Percentiles rank a stretch among this genome's conserved stretches.
Conservation (phyloP, 2,797 vertebrate genomes). For the Silurus lanzhouensis region DNA sequence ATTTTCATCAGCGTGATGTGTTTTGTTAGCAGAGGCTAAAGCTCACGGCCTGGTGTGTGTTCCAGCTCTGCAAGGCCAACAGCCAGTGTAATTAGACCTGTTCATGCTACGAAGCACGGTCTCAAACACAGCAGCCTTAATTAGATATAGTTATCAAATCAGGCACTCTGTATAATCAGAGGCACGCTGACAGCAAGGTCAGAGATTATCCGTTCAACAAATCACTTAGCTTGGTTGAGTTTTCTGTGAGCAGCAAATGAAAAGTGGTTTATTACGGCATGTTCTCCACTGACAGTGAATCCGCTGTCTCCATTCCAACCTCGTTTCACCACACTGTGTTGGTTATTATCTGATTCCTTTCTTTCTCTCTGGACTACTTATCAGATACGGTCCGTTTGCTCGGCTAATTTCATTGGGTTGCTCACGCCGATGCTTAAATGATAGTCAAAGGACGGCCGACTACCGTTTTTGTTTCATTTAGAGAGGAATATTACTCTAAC, state of each 20-base stretch:
- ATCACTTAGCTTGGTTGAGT: slow-evolving; percentile 17
- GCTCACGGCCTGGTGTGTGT: not conserved
- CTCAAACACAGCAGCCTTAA: not conserved
- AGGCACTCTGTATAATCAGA: not conserved
- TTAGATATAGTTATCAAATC: slow-evolving; percentile 26
- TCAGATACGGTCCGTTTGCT: not conserved
- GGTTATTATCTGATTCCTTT: slow-evolving; percentile 9
- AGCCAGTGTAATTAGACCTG: slow-evolving; percentile 5
- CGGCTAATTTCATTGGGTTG: not conserved
- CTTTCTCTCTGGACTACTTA: not conserved
- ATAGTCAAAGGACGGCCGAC: not conserved
- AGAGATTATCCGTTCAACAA: slow-evolving; percentile 15
- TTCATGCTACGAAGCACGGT: not conserved
- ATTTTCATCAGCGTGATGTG: not conserved
- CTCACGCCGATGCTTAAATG: not conserved
- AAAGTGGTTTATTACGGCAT: not conserved
- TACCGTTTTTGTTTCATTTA: not conserved
- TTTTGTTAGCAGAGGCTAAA: slow-evolving; percentile 2
- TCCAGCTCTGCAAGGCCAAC: not conserved
- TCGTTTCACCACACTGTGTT: not conserved
- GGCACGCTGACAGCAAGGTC: slow-evolving; percentile 1
- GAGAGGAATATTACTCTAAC: not conserved
- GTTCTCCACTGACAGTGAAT: not conserved
- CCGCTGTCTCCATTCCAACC: not conserved
- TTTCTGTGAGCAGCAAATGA: slow-evolving; percentile 19